Base-by-base conservation (phyloP, 2,888 invertebrate genomes). In the Drosophila lacicola region DNA sequence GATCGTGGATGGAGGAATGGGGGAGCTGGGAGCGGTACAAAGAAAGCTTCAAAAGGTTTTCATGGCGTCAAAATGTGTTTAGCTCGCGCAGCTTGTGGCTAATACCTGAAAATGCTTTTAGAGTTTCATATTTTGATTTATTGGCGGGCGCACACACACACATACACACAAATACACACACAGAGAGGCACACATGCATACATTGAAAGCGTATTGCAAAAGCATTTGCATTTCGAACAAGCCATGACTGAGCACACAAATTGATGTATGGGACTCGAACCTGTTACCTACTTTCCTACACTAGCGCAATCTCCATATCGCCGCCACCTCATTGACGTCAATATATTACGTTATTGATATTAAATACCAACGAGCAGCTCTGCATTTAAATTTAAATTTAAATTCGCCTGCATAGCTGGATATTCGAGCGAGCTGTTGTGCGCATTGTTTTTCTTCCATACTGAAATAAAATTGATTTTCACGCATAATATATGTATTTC, bases 31-130 rank as follows among this genome's bases (percentile, higher is more conserved):
- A 11, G 67, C 65, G 66, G 53, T 49, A 58, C 62, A 70, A 70
- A 75, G 70, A 64, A 39, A 51, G 54, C 62, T 63, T 74, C 71
- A 71, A 84, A 81, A 76, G 65, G 68, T 71, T 74, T 74, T 44
- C 51, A 60, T 62, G 39, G 70, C 70, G 70, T 78, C 70, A 74
- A 74, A 70, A 64, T 74, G 68, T 78, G 66, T 74, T 71, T 74
- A 69, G 74, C 54, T 63, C 54, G 21, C 70, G 64, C 77, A 68
- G 69, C 63, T 69, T 77, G 67, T 70, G 69, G 73, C 70, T 81
- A 80, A 82, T 84, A 85, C 84, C 82, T 72, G 74, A 77, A 80
- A 85, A 87, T 77, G 85, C 85, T 85, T 87, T 85, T 87, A 82
- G 78, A 72, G 73, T 70, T 78, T 80, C 79, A 72, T 86, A 79